Base-by-base conservation (phyloP, 1,140 invertebrate species). In the Zaprionus gabonicus region DNA sequence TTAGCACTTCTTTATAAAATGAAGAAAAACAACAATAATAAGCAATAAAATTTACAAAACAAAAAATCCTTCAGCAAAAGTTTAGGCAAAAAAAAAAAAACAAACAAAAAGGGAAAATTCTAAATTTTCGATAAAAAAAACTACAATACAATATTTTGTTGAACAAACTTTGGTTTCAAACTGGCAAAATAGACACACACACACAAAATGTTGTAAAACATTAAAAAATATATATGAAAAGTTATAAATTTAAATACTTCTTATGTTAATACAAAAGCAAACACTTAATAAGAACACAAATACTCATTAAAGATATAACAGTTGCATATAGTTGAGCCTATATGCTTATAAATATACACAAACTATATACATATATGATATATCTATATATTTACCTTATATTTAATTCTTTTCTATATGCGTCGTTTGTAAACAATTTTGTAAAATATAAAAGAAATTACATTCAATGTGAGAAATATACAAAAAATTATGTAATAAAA, bases 401-500 rank as follows among this genome's bases (percentile, higher is more conserved):
- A 66, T 80, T 86, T 80, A 82, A 80, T 78, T 78, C 74, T 65
- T 82, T 87, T 82, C 82, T 75, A 86, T 75, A 86, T 80, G 77
- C 81, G 78, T 82, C 85, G 77, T 69, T 87, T 83, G 80, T 83
- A 87, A 87, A 86, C 67, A 75, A 79, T 81, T 88, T 83, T 87
- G 84, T 87, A 88, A 88, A 88, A 83, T 88, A 75, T 78, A 80
- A 46, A 27, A 9, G 66, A 71, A 46, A 82, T 78, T 73, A 49
- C 60, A 76, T 81, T 87, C 78, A 88, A 84, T 87, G 84, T 87
- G 85, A 87, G 76, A 87, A 88, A 84, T 86, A 86, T 80, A 82
- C 60, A 86, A 46, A 46, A 82, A 82, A 72, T 83, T 55, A 76
- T 87, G 84, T 87, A 87, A 87, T 87, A 87, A 87, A 87, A 88